Percentiles rank a stretch among this genome's conserved stretches.
phyloP scores from a whole-genome alignment of 2,888 invertebrate species.

The Laothoe populi region DNA sequence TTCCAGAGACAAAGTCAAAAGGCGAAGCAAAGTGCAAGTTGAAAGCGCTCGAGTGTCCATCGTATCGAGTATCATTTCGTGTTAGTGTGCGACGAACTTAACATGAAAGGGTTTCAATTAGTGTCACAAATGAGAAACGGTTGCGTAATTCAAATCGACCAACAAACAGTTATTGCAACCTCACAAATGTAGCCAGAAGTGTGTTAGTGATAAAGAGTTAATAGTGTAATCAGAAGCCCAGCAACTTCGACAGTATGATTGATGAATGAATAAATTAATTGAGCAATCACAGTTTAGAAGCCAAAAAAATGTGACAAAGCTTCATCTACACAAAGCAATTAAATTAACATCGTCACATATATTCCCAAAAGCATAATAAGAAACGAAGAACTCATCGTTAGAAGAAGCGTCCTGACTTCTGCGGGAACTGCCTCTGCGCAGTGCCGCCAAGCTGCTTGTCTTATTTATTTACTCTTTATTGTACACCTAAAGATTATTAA shows the following conservation, averaged over 20 bases:
- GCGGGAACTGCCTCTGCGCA: no score
- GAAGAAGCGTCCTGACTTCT: no score
- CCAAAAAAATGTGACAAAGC: not conserved
- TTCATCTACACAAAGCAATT: not conserved
- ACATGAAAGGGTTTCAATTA: conserved; percentile 5
- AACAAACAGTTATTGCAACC: conserved; percentile 7
- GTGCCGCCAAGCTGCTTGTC: no score
- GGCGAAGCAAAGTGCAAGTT: no score
- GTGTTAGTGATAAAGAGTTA: not conserved
- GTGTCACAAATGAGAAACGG: conserved; percentile 2
- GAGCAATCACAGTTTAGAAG: not conserved
- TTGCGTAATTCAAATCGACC: not conserved
- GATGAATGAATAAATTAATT: not conserved
- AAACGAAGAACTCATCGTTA: no score
- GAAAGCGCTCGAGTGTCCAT: not conserved
- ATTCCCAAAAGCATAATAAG: no score
- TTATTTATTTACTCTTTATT: no score
- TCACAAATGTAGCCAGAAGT: not conserved
- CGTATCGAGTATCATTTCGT: not conserved
- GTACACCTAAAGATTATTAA: no score
- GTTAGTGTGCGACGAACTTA: not conserved
- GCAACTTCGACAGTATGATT: not conserved
- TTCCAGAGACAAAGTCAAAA: no score
- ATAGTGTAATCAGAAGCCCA: not conserved
- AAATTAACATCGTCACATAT: not conserved